Evolutionary conservation across 2,888 invertebrate genomes (phyloP), one percentile per base, ranked within the genome.

Genomic region (Gerris lacustris): DNA sequence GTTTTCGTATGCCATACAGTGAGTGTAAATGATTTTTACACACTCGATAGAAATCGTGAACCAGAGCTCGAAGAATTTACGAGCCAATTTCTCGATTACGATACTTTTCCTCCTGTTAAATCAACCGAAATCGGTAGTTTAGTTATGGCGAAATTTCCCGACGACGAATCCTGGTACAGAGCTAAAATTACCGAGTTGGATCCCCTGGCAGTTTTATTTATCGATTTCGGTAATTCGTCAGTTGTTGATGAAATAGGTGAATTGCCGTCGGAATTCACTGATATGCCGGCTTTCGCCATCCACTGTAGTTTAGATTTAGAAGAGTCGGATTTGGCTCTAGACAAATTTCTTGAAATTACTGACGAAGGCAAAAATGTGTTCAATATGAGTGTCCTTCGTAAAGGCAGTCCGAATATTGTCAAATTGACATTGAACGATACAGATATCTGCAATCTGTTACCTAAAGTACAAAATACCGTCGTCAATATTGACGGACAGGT

Each of bases 1-100:
- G 88, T 88, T 15, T 87, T 86, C 77, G 83, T 91, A 4, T 87
- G 87, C 76, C 86, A 87, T 76, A 82, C 86, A 1, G 86, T 86
- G 76, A 86, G 88, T 0, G 84, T 88, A 0, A 84, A 85, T 44
- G 88, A 91, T 74, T 91, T 92, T 78, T 91, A 89, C 81, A 82
- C 91, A 6, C 90, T 88, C 74, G 80, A 86, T 17, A 55, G 15
- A 55, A 55, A 9, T 11, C 81, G 83, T 11, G 80, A 83, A 0
- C 78, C 82, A 0, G 83, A 85, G 73, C 79, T 88, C 6, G 86
- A 87, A 77, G 84, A 83, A 77, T 83, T 88, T n/a, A 83, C 84
- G 0, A 85, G 86, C 64, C 83, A 82, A 75, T 80, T 88, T 73
- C 78, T 81, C 6, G 79, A 81, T 15, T 83, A 85, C 5, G 81